Base-by-base conservation (phyloP, 2,113 vertebrate species). In the Pterocles orientalis region DNA sequence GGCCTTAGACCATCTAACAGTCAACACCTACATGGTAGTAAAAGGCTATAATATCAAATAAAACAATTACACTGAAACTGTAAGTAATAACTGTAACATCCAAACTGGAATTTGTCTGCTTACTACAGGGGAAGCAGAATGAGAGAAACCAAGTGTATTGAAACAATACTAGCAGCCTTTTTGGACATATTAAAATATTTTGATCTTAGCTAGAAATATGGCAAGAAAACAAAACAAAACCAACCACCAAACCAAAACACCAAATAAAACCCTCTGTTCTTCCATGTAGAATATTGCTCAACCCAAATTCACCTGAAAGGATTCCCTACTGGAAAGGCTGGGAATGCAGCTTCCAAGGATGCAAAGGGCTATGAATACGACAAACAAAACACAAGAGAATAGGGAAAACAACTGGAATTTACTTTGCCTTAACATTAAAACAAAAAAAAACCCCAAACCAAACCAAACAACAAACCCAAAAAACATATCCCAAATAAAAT, bases 331-430 rank as follows among this genome's bases (percentile, higher is more conserved):
- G 6, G 29, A 72, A 90, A 80, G 68, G 12, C 41, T 53, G n/a
- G 12, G 41, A 76, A 80, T 33, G 25, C 12, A 61, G 16, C 19
- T 57, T 73, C 20, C 34, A 61, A 14, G 4, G 17, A 72, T 48
- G 31, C 25, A 71, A 48, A 0, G 2, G 12, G n/a, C 36, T 66
- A 43, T 3, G 29, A 90, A 43, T 29, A 80, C 0, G 2, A 82
- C n/a, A 64, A 48, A 7, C 45, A 82, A 64, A 57, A 48, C 12
- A 0, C 6, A 70, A 47, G 28, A 34, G 21, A 72, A 66, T n/a
- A 43, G 7, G 33, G 33, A 64, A 88, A 68, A 39, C 19, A 60
- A 85, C 14, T 7, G 6, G 33, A 54, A 79, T 25, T 82, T 58
- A 51, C 57, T 64, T 64, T 75, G n/a, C 19, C 34, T 69, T 92